Conservation (phyloP, 2,888 invertebrate genomes). For the Acanthosoma haemorrhoidale region DNA sequence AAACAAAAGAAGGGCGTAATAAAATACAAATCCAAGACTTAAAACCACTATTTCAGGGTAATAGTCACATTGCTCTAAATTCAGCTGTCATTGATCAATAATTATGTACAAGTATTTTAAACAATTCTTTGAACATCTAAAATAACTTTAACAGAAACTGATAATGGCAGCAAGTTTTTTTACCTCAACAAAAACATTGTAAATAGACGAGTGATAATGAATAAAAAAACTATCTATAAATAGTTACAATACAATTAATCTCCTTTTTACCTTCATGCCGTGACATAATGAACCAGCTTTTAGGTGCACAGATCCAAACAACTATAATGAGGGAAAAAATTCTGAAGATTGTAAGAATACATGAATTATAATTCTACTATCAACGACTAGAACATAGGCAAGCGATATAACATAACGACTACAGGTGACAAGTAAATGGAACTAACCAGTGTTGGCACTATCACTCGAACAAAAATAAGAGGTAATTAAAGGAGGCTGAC, state of each 20-base stretch:
- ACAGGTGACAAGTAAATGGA: constrained; percentile 5
- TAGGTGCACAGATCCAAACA: neutral
- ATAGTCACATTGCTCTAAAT: too few species aligned
- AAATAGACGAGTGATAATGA: neutral
- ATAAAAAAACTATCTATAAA: constrained; percentile 11
- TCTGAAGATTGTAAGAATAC: neutral
- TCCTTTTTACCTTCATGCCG: neutral
- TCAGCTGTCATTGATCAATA: too few species aligned
- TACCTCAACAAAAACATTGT: neutral
- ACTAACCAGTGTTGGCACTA: neutral
- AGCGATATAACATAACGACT: neutral
- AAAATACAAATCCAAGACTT: too few species aligned
- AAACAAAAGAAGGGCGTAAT: too few species aligned
- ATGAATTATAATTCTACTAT: neutral
- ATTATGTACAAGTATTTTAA: too few species aligned
- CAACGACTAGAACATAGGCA: neutral
- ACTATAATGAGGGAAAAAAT: neutral
- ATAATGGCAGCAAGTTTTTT: neutral
- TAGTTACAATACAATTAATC: neutral
- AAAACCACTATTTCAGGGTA: too few species aligned
- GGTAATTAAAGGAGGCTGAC: too few species aligned
- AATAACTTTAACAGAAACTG: neutral
- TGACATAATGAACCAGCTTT: neutral
- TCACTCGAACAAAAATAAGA: neutral
- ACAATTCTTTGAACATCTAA: too few species aligned